Evolutionary conservation across 2,113 vertebrate genomes (phyloP), one percentile per base, ranked within the genome.

Genomic region (Brienomyrus longianalis): DNA sequence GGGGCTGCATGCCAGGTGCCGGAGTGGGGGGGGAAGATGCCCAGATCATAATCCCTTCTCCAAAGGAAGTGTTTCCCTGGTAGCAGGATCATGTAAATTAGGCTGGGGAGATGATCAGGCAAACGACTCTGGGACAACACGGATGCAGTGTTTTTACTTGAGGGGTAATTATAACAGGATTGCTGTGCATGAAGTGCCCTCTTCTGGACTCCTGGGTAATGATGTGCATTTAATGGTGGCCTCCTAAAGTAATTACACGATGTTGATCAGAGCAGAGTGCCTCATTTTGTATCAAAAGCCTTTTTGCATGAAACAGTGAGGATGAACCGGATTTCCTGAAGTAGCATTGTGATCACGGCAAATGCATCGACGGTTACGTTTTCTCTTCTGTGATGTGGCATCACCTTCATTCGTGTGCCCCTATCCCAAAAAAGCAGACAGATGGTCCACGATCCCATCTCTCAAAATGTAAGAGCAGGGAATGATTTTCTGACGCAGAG

Each of bases 111-210:
- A 80, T 43, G 31, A 74, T 89, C 31, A 39, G 7, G 50, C 70
- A 52, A 52, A 89, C 15, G 70, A 23, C n/a, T 51, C 88, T 51
- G 48, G 45, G 88, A 89, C 3, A 66, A 13, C 35, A 23, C 17
- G 6, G 9, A 23, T 27, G 88, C n/a, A 83, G 48, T 17, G 66
- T 35, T 50, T 52, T 21, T 51, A 77, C 35, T 21, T 35, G 43
- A 89, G n/a, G 70, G 45, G 66, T 35, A 89, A 89, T 80, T 89
- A 45, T 27, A 83, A 80, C 50, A 80, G 43, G 1, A 88, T 50
- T 74, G 31, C n/a, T 35, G 70, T 52, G 74, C 43, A 7, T 88
- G 50, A 54, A 87, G 51, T 39, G 51, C 51, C 85, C 88, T 74
- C 47, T 47, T 45, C 23, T 5, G 27, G 19, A 13, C 39, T 88